These are phyloP conservation scores for Eunapius fragilis DNA, from an alignment of 37 sponge, comb jelly and placozoan genomes.

Conservation along the genomic window DNA sequence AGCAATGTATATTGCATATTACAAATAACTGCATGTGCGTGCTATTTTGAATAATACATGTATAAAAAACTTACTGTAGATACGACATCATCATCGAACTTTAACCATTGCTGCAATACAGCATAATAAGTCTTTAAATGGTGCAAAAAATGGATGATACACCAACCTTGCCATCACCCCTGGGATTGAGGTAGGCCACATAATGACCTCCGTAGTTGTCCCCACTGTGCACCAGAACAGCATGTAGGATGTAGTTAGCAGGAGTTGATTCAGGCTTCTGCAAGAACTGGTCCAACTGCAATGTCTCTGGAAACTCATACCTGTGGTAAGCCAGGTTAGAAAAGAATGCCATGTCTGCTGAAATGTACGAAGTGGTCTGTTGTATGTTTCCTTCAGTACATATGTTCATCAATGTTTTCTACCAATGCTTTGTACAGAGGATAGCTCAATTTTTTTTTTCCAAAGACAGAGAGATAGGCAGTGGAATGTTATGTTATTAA, in stretches of 20 bases:
- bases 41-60: not conserved
- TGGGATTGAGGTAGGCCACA: slow-evolving; percentile 91
- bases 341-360: not conserved
- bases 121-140: not conserved
- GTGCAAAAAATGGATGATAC: not conserved
- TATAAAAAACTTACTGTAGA: slow-evolving; percentile 60
- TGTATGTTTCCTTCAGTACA: too few relatives aligned
- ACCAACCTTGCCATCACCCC: slow-evolving; percentile 88
- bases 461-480: too few relatives aligned
- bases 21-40: too few relatives aligned
- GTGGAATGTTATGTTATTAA: too few relatives aligned
- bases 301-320: slow-evolving; percentile 90
- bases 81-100: slow-evolving; percentile 99
- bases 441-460: too few relatives aligned
- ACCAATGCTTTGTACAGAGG: too few relatives aligned
- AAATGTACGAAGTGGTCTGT: too few relatives aligned
- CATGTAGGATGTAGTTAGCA: slow-evolving; percentile 82
- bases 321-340: slow-evolving; percentile 32
- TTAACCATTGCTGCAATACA: slow-evolving; percentile 82
- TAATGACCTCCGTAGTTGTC: slow-evolving; percentile 99
- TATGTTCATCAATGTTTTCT: too few relatives aligned
- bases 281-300: slow-evolving; percentile 86
- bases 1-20: too few relatives aligned
- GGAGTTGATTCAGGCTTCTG: slow-evolving; percentile 70
- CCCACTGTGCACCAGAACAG: slow-evolving; percentile 97